Evolutionary conservation across 2,888 invertebrate genomes (phyloP), one percentile per base, ranked within the genome.

Genomic region (Drosophila pullipes): DNA sequence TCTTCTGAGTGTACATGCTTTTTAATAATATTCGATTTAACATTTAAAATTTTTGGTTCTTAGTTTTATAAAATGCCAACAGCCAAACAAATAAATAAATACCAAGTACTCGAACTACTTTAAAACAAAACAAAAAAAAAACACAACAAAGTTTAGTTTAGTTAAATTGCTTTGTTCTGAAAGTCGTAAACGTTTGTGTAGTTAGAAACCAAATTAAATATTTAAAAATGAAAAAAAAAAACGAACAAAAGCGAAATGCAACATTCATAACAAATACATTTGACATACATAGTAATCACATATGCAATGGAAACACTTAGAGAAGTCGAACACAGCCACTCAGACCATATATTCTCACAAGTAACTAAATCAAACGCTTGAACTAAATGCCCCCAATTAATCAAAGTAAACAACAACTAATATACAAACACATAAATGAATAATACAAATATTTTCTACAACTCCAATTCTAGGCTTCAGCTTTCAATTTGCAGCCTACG

Each of bases 161-260:
- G 82, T n/a, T 81, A 77, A 78, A 70, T 78, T 80, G 70, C 64
- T 81, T 74, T 81, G 74, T 80, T 74, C 66, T 73, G 25, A 81
- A 81, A 79, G 55, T 74, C 78, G 81, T 79, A 81, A 67, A 67
- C 69, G 61, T 76, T 70, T 81, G 82, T 68, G 79, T 80, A 80
- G 79, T 78, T 80, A 81, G 76, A 57, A 65, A 60, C 44, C 37
- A 52, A 78, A 75, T 52, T 61, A 62, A 63, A 79, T 63, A 58
- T 39, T 49, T 28, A 39, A 54, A 59, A 50, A 58, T 52, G 31
- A 63, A 67, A 52, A 53, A 25, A 50, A 28, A 25, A 35, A 25
- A 18, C n/a, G 31, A 31, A 9, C 31, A 31, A 37, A 47, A 55
- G 11, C 47, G 31, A 59, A 28, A 35, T 44, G 54, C 41, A 11